Percentiles rank a stretch among this genome's conserved stretches.
These are phyloP conservation scores for Branchellion lobata DNA, from an alignment of 2,888 invertebrate species.

Conservation along the genomic window DNA sequence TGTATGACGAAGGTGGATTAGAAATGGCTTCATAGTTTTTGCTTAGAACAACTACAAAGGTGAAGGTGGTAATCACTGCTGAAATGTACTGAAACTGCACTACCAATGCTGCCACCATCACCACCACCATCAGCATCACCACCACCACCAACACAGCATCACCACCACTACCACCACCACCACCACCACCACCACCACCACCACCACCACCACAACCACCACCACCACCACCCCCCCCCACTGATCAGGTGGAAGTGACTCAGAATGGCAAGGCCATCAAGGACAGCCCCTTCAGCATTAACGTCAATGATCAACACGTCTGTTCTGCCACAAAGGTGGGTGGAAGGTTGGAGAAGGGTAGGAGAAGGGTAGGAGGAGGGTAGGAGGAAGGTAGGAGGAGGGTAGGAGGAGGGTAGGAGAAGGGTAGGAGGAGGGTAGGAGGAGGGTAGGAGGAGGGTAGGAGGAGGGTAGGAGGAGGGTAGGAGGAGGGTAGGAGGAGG, in stretches of 20 bases:
- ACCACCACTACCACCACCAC: too few species aligned
- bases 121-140: too few species aligned
- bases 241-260: slow-evolving; percentile 83
- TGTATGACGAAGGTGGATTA: too few species aligned
- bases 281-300: slow-evolving; percentile 92
- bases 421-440: not conserved
- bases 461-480: not conserved
- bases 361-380: not conserved
- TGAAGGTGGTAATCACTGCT: too few species aligned
- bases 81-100: too few species aligned
- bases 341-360: not conserved
- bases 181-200: too few species aligned
- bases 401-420: not conserved
- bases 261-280: slow-evolving; percentile 88
- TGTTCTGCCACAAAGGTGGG: slow-evolving; percentile 89
- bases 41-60: too few species aligned
- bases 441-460: not conserved
- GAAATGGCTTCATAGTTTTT: too few species aligned
- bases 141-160: too few species aligned
- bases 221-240: not conserved
- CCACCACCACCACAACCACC: too few species aligned
- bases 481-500: not conserved
- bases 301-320: slow-evolving; percentile 83
- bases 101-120: too few species aligned
- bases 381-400: not conserved